Conservation (phyloP, 2,797 vertebrate genomes). For the Pseudocheirus occidentalis region DNA sequence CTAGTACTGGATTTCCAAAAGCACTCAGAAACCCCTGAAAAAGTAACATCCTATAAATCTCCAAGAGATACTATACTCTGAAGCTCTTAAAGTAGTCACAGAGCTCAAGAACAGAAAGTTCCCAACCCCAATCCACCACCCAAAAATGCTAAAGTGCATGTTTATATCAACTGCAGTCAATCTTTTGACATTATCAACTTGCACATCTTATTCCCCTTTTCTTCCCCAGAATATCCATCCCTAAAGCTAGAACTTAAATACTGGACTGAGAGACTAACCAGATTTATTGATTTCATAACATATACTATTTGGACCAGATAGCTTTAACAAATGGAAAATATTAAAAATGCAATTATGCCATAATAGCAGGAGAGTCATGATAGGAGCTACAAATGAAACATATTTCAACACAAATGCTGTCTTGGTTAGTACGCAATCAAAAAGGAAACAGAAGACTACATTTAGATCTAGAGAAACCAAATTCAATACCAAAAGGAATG, state of each 20-base stretch:
- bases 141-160: not conserved
- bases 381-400: conserved; percentile 10
- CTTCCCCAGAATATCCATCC: not conserved
- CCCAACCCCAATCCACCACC: not conserved
- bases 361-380: not conserved
- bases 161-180: not conserved
- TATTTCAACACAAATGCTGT: not conserved
- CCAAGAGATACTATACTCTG: conserved; percentile 9
- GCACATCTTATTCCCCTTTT: not conserved
- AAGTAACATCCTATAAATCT: not conserved
- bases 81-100: not conserved
- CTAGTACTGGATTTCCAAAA: conserved; percentile 35
- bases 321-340: conserved; percentile 1
- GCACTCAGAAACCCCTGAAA: conserved; percentile 12
- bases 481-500: not conserved
- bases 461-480: not conserved
- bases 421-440: conserved; percentile 7
- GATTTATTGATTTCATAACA: conserved; percentile 13
- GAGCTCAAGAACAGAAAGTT: not conserved
- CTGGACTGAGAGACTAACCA: not conserved
- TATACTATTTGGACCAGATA: conserved; percentile 13
- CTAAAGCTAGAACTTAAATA: not conserved
- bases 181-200: not conserved
- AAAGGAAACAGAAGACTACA: conserved; percentile 15
- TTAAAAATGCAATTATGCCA: conserved; percentile 8